phyloP scores from a whole-genome alignment of 2,797 vertebrate species.

The Harpagifer antarcticus region DNA sequence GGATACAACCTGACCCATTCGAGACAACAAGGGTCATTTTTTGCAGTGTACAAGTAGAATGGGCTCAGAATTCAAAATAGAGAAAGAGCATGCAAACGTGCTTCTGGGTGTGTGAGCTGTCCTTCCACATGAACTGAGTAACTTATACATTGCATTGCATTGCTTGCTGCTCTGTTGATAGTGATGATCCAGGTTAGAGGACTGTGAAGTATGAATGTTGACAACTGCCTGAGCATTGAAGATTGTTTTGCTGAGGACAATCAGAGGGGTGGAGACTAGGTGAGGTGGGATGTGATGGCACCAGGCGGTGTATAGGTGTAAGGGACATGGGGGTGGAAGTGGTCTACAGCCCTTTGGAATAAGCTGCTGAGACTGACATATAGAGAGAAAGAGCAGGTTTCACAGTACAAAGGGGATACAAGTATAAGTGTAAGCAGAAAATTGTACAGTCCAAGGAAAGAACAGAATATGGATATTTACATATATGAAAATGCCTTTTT shows the following conservation, averaged over 20 bases:
- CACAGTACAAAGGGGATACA: not conserved
- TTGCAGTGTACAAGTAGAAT: constrained; percentile 54
- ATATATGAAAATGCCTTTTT: not conserved
- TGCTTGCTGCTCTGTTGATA: constrained; percentile 21
- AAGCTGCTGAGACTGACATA: constrained; percentile 37
- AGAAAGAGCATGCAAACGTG: constrained; percentile 41
- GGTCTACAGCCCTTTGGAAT: constrained; percentile 9
- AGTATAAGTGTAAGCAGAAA: constrained; percentile 7
- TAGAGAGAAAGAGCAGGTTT: constrained; percentile 10
- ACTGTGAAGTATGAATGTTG: constrained; percentile 51
- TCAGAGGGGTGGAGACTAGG: constrained; percentile 48
- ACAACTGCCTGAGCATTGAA: constrained; percentile 58
- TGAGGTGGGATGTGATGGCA: constrained; percentile 36
- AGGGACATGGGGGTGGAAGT: constrained; percentile 15
- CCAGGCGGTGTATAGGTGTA: constrained; percentile 7
- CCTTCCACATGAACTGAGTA: constrained; percentile 28
- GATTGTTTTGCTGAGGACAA: constrained; percentile 50
- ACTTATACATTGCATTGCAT: constrained; percentile 30
- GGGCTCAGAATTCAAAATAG: constrained; percentile 68
- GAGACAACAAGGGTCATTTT: constrained; percentile 5
- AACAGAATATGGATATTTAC: not conserved
- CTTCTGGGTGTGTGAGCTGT: constrained; percentile 34
- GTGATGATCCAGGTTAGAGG: constrained; percentile 26
- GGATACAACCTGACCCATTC: too few species aligned
- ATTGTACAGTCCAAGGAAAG: not conserved